phyloP scores from a whole-genome alignment of 2,888 invertebrate species.

The Megalurothrips usitatus region DNA sequence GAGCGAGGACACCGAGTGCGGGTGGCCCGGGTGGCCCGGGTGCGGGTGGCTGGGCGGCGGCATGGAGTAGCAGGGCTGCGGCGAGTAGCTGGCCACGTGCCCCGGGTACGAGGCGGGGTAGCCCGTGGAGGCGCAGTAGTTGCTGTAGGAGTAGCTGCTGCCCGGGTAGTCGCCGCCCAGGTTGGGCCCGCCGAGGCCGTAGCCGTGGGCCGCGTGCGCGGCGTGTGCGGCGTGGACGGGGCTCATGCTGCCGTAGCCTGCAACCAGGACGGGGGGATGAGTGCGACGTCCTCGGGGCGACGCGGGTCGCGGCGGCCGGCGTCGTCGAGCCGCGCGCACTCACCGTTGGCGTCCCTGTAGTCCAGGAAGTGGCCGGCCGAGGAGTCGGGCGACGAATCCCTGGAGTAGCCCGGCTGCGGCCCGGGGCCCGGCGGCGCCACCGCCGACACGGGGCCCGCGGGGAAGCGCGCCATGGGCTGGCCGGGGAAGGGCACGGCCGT shows the following conservation, averaged over 20 bases:
- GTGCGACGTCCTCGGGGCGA: too few relatives aligned
- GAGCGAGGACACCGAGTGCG: not conserved
- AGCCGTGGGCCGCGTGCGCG: constrained; percentile 45
- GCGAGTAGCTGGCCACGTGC: constrained; percentile 52
- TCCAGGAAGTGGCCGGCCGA: constrained; percentile 83
- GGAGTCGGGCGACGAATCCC: constrained; percentile 81
- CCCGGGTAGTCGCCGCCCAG: constrained; percentile 68
- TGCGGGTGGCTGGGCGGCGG: constrained; percentile 70
- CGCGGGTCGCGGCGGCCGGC: too few relatives aligned
- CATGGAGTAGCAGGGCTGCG: constrained; percentile 77
- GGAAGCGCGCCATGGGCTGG: constrained; percentile 52
- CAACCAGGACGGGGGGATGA: not conserved
- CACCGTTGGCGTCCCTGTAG: constrained; percentile 80
- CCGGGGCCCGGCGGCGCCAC: constrained; percentile 52
- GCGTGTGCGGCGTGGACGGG: constrained; percentile 83
- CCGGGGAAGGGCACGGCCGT: constrained; percentile 38
- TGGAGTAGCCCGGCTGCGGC: constrained; percentile 58
- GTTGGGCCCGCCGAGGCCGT: constrained; percentile 49
- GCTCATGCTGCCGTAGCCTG: constrained; percentile 78
- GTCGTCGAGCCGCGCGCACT: constrained; percentile 41
- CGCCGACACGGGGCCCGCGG: constrained; percentile 53
- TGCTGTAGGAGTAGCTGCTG: constrained; percentile 61
- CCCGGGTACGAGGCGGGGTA: constrained; percentile 54
- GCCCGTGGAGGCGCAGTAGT: constrained; percentile 51
- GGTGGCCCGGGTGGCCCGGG: constrained; percentile 43